Evolutionary conservation across 2,888 invertebrate genomes (phyloP), one percentile per base, ranked within the genome.

Genomic region (Cristatella mucedo): DNA sequence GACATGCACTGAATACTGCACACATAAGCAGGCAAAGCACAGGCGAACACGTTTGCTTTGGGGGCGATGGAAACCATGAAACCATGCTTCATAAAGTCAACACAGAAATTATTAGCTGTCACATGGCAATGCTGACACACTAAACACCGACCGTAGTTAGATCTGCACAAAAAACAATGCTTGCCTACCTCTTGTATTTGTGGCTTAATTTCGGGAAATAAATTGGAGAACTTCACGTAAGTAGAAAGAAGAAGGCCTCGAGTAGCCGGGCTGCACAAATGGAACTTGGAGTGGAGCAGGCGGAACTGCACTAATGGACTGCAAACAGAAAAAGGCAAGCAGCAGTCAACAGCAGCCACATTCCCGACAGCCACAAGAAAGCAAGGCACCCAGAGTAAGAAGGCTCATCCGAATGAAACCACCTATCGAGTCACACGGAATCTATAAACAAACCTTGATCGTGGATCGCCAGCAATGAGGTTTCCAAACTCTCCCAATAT

Each of bases 401-500:
- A n/a, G n/a, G n/a, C n/a, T 21, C 16, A 5, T 3, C n/a, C 2
- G 20, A 36, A 11, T 36, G 11, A 7, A 13, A 16, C n/a, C 11
- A 37, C 15, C n/a, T 34, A 18, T 18, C 15, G 2, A 39, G 3
- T 11, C 33, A 38, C 11, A 34, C 15, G 7, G 6, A 38, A n/a
- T 9, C 19, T 6, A 6, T 15, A 5, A 13, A 40, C 46, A 40
- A 41, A 69, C 69, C 68, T 68, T 33, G 95, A 97, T 43, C 95
- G 75, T 45, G 86, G 83, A 68, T 97, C 97, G 13, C 97, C 97
- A 53, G 97, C 97, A 63, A 97, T 97, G 45, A 99, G 74, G 71
- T 99, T 99, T 40, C 97, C 97, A 70, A 97, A 97, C 69, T 97
- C 95, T 46, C 97, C 97, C 45, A 97, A 74, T 55, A 99, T 95